phyloP scores from a whole-genome alignment of 2,797 vertebrate genomes.

The Muraenolepis orangiensis region DNA sequence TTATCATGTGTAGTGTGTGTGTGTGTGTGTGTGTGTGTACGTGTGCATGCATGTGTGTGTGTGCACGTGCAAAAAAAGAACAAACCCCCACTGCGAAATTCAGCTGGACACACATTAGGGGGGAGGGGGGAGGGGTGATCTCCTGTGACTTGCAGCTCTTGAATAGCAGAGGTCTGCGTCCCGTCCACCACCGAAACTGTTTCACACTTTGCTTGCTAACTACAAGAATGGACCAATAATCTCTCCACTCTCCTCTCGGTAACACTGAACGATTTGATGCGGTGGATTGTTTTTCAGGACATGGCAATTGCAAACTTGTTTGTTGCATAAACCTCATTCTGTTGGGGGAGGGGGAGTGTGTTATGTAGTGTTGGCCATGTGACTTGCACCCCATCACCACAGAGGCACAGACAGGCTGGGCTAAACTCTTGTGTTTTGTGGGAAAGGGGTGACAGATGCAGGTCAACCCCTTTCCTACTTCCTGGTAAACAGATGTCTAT shows the following conservation, averaged over 20 bases:
- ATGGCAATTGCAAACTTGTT: neutral
- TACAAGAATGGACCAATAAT: neutral
- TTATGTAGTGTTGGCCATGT: neutral
- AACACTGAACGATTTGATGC: neutral
- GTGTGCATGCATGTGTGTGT: neutral
- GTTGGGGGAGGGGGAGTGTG: neutral
- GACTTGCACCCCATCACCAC: neutral
- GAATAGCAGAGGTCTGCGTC: neutral
- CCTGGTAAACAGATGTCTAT: neutral
- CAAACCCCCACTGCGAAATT: neutral
- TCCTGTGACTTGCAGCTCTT: neutral
- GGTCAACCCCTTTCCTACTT: neutral
- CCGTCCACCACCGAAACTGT: neutral
- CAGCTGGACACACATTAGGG: neutral
- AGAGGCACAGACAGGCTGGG: neutral
- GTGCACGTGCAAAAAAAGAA: neutral
- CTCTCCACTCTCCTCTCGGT: neutral
- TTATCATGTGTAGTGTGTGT: no score
- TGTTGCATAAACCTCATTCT: neutral
- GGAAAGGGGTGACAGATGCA: neutral
- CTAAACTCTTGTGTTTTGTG: neutral
- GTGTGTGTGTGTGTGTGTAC: slow-evolving; percentile 8
- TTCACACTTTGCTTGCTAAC: neutral
- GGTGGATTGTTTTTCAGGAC: neutral
- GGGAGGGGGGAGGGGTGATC: neutral